These are phyloP conservation scores for Leptonema lineaticorne DNA, from an alignment of 1,140 invertebrate species.

Conservation along the genomic window DNA sequence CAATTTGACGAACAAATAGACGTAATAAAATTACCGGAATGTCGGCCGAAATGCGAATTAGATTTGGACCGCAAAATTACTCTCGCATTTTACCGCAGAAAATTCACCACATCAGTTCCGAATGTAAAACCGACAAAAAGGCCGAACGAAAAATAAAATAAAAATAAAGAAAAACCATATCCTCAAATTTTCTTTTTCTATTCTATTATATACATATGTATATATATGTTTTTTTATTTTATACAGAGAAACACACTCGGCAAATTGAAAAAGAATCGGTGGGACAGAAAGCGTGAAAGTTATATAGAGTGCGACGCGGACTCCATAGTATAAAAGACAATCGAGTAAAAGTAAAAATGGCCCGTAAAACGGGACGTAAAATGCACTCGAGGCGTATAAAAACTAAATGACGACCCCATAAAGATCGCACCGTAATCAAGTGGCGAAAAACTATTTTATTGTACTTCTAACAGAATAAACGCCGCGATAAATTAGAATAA, in stretches of 20 bases:
- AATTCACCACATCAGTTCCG: too few relatives aligned
- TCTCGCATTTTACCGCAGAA: too few relatives aligned
- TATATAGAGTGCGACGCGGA: neutral
- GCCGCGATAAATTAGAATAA: conserved; percentile 4
- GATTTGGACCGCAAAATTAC: too few relatives aligned
- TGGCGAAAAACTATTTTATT: conserved; percentile 14
- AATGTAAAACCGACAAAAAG: too few relatives aligned
- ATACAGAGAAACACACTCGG: too few relatives aligned
- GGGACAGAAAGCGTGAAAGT: neutral
- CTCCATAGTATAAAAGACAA: conserved; percentile 1
- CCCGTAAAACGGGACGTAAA: conserved; percentile 5
- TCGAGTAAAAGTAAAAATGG: conserved; percentile 13
- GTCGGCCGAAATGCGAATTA: too few relatives aligned
- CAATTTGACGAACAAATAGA: too few relatives aligned
- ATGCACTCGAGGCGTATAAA: conserved; percentile 7
- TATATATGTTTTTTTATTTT: too few relatives aligned
- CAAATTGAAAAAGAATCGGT: conserved; percentile 1
- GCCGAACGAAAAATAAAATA: neutral
- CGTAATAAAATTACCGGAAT: too few relatives aligned
- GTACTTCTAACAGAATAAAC: neutral
- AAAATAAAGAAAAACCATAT: too few relatives aligned
- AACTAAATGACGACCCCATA: conserved; percentile 5
- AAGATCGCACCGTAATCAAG: conserved; percentile 14
- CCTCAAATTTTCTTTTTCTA: too few relatives aligned
- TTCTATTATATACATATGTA: too few relatives aligned